These are phyloP conservation scores for Caenorhabditis sinica DNA, from an alignment of 2,888 invertebrate species.

Conservation along the genomic window DNA sequence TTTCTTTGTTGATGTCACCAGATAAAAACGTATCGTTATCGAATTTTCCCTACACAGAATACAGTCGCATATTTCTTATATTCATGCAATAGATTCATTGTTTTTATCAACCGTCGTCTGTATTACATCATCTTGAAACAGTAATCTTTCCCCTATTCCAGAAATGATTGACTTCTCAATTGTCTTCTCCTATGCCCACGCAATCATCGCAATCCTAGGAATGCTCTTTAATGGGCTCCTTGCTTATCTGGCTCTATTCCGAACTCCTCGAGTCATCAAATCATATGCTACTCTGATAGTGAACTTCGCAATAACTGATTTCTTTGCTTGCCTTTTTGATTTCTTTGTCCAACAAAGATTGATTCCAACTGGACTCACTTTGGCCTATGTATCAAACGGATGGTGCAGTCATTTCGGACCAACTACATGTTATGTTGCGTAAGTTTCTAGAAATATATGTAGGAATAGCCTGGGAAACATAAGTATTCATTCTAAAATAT, in stretches of 20 bases:
- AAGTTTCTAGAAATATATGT: background rate
- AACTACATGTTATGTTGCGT: constrained; percentile 43
- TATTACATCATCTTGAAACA: background rate
- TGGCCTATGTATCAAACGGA: constrained; percentile 47
- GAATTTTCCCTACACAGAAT: too few relatives aligned
- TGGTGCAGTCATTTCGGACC: constrained; percentile 42
- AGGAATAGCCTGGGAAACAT: background rate
- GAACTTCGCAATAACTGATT: constrained; percentile 58
- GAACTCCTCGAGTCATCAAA: constrained; percentile 38
- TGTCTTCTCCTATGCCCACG: constrained; percentile 43
- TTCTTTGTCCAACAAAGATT: constrained; percentile 49
- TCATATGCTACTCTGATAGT: constrained; percentile 47
- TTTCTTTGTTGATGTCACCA: too few relatives aligned
- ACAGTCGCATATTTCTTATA: too few relatives aligned
- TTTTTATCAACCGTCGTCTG: background rate
- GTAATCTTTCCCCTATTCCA: background rate
- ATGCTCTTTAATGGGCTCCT: constrained; percentile 30
- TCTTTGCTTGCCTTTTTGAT: constrained; percentile 44
- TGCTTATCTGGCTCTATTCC: constrained; percentile 42
- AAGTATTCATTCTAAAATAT: background rate
- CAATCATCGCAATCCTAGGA: constrained; percentile 42
- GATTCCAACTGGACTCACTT: constrained; percentile 41
- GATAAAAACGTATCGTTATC: too few relatives aligned
- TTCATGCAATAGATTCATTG: too few relatives aligned
- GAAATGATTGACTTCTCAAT: constrained; percentile 42